These are phyloP conservation scores for Liasis olivaceus DNA, from an alignment of 2,797 vertebrate species.

Conservation along the genomic window DNA sequence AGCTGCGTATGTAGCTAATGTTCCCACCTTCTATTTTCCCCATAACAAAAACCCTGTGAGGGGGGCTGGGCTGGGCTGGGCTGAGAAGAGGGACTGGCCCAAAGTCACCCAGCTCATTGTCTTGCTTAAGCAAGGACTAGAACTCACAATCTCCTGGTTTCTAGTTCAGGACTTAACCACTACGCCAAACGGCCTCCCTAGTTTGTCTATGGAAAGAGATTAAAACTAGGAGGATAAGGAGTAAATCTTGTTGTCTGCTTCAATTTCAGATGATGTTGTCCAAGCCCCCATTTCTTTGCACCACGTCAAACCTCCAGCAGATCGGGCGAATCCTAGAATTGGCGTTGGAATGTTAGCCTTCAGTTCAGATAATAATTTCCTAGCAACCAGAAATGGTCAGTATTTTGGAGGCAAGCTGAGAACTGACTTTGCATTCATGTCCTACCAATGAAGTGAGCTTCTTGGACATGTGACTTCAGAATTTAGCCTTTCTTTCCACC, in stretches of 20 bases:
- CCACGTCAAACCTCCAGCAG: slow-evolving; percentile 83
- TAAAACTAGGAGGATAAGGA: neutral
- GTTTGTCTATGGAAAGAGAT: neutral
- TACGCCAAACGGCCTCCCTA: neutral
- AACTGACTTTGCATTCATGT: neutral
- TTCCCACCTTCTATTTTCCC: too few species aligned
- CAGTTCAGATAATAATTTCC: slow-evolving; percentile 89
- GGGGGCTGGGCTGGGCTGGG: too few species aligned
- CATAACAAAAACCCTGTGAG: too few species aligned
- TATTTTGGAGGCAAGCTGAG: neutral
- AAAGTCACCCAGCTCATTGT: neutral
- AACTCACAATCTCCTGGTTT: too few species aligned
- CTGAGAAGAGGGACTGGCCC: too few species aligned
- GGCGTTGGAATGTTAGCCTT: slow-evolving; percentile 89
- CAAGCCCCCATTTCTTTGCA: slow-evolving; percentile 82
- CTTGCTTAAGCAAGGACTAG: neutral
- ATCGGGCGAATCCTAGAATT: slow-evolving; percentile 93
- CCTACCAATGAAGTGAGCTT: too few species aligned
- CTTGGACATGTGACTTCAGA: neutral
- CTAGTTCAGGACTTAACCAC: too few species aligned
- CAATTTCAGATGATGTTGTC: slow-evolving; percentile 84
- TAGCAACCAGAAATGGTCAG: slow-evolving; percentile 92
- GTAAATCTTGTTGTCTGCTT: neutral
- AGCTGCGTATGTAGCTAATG: neutral
- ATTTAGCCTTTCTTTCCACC: neutral